A percentile compares a stretch with the other conserved stretches of the same genome.
phyloP scores from a whole-genome alignment of 2,888 invertebrate species.

The Neelides folsomi region DNA sequence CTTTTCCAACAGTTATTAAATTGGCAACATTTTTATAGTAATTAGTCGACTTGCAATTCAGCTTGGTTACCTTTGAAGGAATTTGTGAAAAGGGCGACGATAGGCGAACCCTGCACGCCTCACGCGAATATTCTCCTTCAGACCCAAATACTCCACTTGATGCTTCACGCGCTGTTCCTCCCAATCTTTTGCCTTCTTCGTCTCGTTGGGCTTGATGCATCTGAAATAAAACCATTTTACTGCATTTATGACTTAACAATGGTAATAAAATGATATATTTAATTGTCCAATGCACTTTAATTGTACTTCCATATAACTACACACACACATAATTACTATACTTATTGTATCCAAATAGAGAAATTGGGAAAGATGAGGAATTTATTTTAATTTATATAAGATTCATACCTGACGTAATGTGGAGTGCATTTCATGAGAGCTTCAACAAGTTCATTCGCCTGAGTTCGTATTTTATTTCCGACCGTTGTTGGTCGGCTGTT shows the following conservation, averaged over 20 bases:
- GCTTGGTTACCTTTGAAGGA: constrained; percentile 42
- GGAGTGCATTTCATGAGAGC: constrained; percentile 54
- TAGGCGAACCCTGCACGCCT: constrained; percentile 56
- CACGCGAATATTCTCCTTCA: constrained; percentile 55
- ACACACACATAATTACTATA: no score
- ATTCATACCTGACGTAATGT: constrained; percentile 48
- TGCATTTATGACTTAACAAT: background rate
- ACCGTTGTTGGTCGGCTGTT: constrained; percentile 49
- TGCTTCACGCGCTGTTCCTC: constrained; percentile 51
- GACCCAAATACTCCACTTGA: constrained; percentile 53
- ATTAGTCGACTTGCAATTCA: no score
- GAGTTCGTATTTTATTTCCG: constrained; percentile 51
- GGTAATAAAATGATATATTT: no score
- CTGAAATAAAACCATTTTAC: constrained; percentile 12
- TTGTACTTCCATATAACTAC: no score
- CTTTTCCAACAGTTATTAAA: no score
- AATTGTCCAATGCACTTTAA: no score
- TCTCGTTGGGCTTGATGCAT: constrained; percentile 58
- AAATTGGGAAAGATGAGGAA: no score
- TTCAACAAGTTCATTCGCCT: constrained; percentile 51
- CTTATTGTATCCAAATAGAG: no score
- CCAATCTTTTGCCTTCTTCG: constrained; percentile 52
- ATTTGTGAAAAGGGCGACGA: constrained; percentile 48
- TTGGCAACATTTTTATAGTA: no score
- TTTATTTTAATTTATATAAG: no score